Conservation (phyloP, 2,113 vertebrate species). For the Gracilinanus agilis region DNA sequence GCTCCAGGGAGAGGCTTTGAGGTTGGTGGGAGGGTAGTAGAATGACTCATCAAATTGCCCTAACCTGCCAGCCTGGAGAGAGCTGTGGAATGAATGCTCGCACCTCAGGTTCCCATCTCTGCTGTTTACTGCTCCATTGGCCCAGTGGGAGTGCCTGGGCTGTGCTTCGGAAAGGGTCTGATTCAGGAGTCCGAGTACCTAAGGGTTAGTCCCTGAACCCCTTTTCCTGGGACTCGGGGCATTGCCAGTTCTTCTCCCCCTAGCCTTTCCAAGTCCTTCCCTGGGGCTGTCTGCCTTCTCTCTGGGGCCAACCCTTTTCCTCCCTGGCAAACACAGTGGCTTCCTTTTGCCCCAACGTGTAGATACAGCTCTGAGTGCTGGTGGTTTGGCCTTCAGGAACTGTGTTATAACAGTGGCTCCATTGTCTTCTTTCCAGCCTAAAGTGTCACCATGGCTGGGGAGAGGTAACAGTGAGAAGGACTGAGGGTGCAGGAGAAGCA, state of each 20-base stretch:
- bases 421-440: not conserved
- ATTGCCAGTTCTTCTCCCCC: not conserved
- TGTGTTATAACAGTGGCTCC: not conserved
- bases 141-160: not conserved
- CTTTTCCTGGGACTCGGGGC: not conserved
- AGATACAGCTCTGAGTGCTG: not conserved
- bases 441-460: not conserved
- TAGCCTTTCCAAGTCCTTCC: not conserved
- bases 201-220: not conserved
- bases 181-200: not conserved
- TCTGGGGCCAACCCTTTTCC: not conserved
- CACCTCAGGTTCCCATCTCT: not conserved
- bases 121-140: not conserved
- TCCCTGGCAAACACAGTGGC: not conserved
- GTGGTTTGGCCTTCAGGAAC: not conserved
- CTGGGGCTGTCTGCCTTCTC: not conserved
- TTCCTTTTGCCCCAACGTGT: not conserved
- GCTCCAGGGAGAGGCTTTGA: not conserved
- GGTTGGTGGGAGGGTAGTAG: not conserved
- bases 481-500: not conserved
- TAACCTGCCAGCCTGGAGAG: not conserved
- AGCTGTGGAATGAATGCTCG: not conserved
- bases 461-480: not conserved
- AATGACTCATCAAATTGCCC: not conserved
- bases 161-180: not conserved